A percentile compares a stretch with the other conserved stretches of the same genome.
phyloP scores from a whole-genome alignment of 2,888 invertebrate genomes.

The Microplitis manilae region DNA sequence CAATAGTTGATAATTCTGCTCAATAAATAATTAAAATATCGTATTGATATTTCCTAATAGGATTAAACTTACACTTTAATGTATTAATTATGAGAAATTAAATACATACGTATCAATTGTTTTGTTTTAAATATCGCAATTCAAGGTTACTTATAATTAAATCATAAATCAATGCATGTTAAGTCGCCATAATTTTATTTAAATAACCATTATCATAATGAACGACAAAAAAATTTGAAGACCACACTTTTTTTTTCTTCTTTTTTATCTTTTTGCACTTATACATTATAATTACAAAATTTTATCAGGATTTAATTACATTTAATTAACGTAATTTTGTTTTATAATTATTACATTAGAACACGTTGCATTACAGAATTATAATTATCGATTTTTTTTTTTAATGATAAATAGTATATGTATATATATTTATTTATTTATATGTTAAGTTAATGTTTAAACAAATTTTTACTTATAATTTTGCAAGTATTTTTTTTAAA shows the following conservation, averaged over 20 bases:
- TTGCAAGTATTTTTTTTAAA: neutral
- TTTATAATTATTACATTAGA: slow-evolving; percentile 21
- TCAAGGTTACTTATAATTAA: neutral
- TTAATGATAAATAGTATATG: slow-evolving; percentile 1
- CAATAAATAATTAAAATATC: neutral
- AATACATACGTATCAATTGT: neutral
- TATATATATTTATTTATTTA: slow-evolving; percentile 8
- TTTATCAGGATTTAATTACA: slow-evolving; percentile 46
- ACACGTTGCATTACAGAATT: neutral
- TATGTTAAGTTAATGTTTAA: neutral
- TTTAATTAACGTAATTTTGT: slow-evolving; percentile 37
- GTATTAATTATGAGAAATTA: neutral
- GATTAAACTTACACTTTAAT: neutral
- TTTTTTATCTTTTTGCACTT: slow-evolving; percentile 48
- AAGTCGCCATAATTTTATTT: slow-evolving; percentile 33
- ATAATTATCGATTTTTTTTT: neutral
- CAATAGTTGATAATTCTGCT: neutral
- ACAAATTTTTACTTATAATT: neutral
- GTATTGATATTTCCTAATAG: neutral
- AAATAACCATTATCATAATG: slow-evolving; percentile 23
- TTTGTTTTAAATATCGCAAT: neutral
- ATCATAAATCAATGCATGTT: neutral
- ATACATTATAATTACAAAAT: slow-evolving; percentile 55
- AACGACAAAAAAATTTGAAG: slow-evolving; percentile 24
- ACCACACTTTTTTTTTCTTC: slow-evolving; percentile 42